Conservation (phyloP, 2,113 vertebrate genomes). For the Oryzias celebensis region DNA sequence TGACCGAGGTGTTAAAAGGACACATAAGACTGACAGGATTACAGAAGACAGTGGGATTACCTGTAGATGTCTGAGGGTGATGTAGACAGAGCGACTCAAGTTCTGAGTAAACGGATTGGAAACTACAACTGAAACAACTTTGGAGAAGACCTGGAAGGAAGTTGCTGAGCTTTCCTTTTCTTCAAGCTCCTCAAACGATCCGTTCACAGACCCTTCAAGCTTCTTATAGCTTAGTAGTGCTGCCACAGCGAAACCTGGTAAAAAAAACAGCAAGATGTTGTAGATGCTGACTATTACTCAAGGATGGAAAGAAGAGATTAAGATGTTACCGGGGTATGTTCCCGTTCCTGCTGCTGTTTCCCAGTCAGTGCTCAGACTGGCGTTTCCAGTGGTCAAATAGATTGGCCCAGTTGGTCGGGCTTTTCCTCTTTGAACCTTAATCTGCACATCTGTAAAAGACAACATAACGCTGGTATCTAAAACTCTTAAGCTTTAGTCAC, state of each 20-base stretch:
- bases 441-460: conserved; percentile 64
- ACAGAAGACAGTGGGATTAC: conserved; percentile 26
- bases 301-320: background rate
- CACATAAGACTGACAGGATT: background rate
- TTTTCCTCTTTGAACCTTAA: conserved; percentile 61
- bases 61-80: conserved; percentile 73
- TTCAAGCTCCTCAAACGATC: conserved; percentile 50
- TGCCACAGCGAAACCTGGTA: conserved; percentile 68
- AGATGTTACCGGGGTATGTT: conserved; percentile 55
- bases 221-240: conserved; percentile 77
- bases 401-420: conserved; percentile 35
- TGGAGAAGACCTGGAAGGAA: conserved; percentile 57
- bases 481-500: background rate
- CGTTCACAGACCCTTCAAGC: conserved; percentile 54
- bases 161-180: conserved; percentile 1
- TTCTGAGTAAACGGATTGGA: conserved; percentile 68
- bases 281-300: background rate
- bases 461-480: background rate
- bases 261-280: background rate
- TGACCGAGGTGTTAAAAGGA: background rate
- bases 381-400: conserved; percentile 55
- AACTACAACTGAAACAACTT: conserved; percentile 74
- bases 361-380: conserved; percentile 76
- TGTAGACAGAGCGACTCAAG: conserved; percentile 57
- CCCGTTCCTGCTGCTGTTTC: conserved; percentile 38